Percentiles rank a stretch among this genome's conserved stretches.
Conservation (phyloP, 1,140 invertebrate species). For the Myzus persicae region DNA sequence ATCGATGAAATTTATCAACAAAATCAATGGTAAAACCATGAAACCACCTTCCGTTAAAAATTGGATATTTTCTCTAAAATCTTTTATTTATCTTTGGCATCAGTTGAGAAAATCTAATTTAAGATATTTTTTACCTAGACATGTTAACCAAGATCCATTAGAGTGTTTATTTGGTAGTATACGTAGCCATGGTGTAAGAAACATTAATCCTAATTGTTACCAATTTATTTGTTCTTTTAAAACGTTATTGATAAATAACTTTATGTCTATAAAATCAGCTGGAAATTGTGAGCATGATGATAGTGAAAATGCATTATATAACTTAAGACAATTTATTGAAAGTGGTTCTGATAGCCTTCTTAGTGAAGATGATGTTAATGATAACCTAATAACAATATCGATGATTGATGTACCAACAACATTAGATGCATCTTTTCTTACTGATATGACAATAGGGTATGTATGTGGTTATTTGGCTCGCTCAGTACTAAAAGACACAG, state of each 20-base stretch:
- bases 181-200: constrained; percentile 29
- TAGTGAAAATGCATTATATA: background rate
- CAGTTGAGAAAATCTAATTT: constrained; percentile 11
- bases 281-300: constrained; percentile 5
- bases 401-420: constrained; percentile 7
- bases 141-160: constrained; percentile 13
- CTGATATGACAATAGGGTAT: constrained; percentile 38
- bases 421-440: background rate
- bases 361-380: background rate
- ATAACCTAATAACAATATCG: background rate
- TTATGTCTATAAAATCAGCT: background rate
- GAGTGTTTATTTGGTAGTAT: constrained; percentile 17
- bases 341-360: background rate
- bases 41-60: background rate
- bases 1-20: constrained; percentile 29
- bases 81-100: constrained; percentile 21
- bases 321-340: constrained; percentile 26
- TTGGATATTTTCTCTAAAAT: constrained; percentile 7
- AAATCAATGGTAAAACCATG: background rate
- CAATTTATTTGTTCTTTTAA: constrained; percentile 32
- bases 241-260: constrained; percentile 43
- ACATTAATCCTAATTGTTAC: constrained; percentile 7
- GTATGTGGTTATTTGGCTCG: constrained; percentile 22
- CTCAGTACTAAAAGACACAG: background rate
- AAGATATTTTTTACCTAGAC: constrained; percentile 1